These are phyloP conservation scores for Drosophila quinaria DNA, from an alignment of 2,888 invertebrate species.

Conservation along the genomic window DNA sequence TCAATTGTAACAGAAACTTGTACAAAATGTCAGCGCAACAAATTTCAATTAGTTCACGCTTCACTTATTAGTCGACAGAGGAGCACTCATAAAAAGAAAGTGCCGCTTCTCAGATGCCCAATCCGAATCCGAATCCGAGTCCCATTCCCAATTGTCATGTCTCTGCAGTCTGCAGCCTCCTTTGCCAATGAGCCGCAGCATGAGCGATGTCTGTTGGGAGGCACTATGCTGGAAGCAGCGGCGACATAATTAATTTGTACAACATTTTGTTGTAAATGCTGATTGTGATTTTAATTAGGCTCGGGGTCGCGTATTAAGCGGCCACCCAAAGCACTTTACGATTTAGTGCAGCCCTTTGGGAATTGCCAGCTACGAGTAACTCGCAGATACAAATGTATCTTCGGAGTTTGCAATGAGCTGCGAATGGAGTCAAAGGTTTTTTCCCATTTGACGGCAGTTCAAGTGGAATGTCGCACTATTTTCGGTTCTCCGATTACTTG, in stretches of 20 bases:
- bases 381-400: constrained; percentile 32
- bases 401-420: constrained; percentile 53
- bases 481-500: constrained; percentile 72
- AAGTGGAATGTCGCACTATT: constrained; percentile 61
- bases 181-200: constrained; percentile 58
- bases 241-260: constrained; percentile 75
- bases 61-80: constrained; percentile 72
- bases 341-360: constrained; percentile 53
- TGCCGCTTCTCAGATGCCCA: constrained; percentile 56
- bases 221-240: constrained; percentile 20
- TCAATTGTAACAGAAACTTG: constrained; percentile 68
- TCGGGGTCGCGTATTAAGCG: constrained; percentile 62
- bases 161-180: constrained; percentile 7
- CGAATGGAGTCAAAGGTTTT: constrained; percentile 53
- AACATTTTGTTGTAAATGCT: constrained; percentile 63
- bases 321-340: constrained; percentile 64
- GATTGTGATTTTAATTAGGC: constrained; percentile 72
- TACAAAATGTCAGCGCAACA: constrained; percentile 81
- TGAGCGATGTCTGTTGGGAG: constrained; percentile 49
- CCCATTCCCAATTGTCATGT: constrained; percentile 49
- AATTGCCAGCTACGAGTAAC: constrained; percentile 22
- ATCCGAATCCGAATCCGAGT: constrained; percentile 17
- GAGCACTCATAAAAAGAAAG: constrained; percentile 75
- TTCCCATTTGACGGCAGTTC: constrained; percentile 34
- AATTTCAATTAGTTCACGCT: constrained; percentile 84